These are phyloP conservation scores for Nephotettix cincticeps DNA, from an alignment of 1,140 invertebrate species.

Conservation along the genomic window DNA sequence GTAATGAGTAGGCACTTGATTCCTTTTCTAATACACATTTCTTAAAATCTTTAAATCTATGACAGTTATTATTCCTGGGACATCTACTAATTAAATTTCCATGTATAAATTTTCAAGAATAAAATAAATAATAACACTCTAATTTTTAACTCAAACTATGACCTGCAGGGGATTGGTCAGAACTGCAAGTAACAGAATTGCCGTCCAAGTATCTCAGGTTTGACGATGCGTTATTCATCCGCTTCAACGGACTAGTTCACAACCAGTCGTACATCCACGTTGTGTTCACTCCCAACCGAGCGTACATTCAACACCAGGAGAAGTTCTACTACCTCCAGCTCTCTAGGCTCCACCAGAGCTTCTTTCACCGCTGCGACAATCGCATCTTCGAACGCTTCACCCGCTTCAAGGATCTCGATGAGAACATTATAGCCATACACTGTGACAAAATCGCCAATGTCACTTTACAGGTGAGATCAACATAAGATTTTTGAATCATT, in stretches of 20 bases:
- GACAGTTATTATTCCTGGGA: no score
- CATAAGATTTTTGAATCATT: no score
- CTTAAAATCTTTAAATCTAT: no score
- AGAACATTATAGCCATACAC: background rate
- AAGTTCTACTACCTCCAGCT: slow-evolving; percentile 17
- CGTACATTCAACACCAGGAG: slow-evolving; percentile 18
- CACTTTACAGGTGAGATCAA: background rate
- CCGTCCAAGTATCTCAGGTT: background rate
- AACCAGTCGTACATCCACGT: slow-evolving; percentile 16
- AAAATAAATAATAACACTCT: background rate
- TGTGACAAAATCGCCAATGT: slow-evolving; percentile 11
- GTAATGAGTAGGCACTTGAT: no score
- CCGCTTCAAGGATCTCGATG: slow-evolving; percentile 18
- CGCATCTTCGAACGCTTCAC: slow-evolving; percentile 3
- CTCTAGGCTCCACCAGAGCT: background rate
- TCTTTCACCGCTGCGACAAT: slow-evolving; percentile 20
- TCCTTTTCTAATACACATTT: no score
- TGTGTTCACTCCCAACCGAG: slow-evolving; percentile 14
- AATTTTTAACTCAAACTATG: no score
- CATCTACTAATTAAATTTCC: no score
- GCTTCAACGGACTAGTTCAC: slow-evolving; percentile 5
- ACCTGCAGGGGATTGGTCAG: slow-evolving; percentile 8
- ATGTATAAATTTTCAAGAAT: background rate
- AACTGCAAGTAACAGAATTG: background rate
- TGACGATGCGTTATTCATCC: slow-evolving; percentile 1